Base-by-base conservation (phyloP, 2,113 vertebrate genomes). In the Indicator indicator region DNA sequence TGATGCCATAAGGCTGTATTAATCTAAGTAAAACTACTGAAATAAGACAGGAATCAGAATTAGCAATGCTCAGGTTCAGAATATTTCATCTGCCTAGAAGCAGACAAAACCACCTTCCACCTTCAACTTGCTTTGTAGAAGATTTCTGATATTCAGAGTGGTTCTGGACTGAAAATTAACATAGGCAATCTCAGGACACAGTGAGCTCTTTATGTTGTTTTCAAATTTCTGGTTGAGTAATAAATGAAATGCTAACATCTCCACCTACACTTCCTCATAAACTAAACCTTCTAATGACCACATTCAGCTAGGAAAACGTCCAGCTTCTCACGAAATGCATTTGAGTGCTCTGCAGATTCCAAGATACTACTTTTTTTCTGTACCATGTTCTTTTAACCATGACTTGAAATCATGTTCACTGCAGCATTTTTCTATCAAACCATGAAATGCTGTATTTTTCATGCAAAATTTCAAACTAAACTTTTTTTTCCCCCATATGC, bases 191-290 rank as follows among this genome's bases (percentile, higher is more conserved):
- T 93, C 44, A 89, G 86, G 95, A 88, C 82, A 93, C 78, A 81
- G 77, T 18, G 94, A 92, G 83, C 71, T n/a, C 89, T 50, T 86
- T 40, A 88, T 12, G 9, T 68, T 90, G 93, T 86, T 95, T 95
- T 88, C 77, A 83, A 80, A 96, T 86, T 94, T 91, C 56, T 91
- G 38, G 78, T 33, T 95, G 91, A 93, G 75, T 94, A 95, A 97
- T 88, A 69, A 91, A 89, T 94, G 69, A 95, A 96, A 77, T 86
- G 91, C 78, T 95, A 95, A 95, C 89, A 94, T 95, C 75, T 93
- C 89, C 94, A 93, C 94, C 95, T 97, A 97, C 94, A 90, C 93
- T 88, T 95, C 62, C 91, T 69, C 93, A 88, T 69, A 97, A 96
- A 86, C 79, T 81, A 96, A 96, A 90, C 86, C 92, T 94, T 60